Conservation (phyloP, 2,888 invertebrate species). For the Therioaphis trifolii region DNA sequence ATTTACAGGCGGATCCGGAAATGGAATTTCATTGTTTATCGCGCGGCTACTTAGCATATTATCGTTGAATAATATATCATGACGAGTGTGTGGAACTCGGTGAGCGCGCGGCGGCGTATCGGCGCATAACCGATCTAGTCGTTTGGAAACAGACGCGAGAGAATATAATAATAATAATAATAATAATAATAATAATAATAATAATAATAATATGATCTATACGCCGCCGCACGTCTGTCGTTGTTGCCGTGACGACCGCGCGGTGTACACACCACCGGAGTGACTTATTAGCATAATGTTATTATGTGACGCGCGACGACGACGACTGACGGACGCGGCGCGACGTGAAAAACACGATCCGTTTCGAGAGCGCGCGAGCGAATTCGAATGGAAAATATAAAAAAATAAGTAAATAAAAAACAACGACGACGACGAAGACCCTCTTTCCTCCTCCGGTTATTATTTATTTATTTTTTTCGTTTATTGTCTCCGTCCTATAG, state of each 20-base stretch:
- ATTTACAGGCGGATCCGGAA: conserved; percentile 51
- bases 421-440: too few relatives aligned
- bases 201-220: too few relatives aligned
- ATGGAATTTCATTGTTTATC: conserved; percentile 54
- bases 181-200: too few relatives aligned
- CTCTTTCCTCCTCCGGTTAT: too few relatives aligned
- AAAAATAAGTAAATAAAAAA: too few relatives aligned
- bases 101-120: conserved; percentile 22
- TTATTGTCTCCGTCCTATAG: conserved; percentile 34
- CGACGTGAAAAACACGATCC: conserved; percentile 27
- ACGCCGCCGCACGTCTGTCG: not conserved
- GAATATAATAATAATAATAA: too few relatives aligned
- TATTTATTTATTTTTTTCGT: too few relatives aligned
- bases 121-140: conserved; percentile 58
- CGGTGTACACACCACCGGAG: conserved; percentile 19
- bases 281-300: conserved; percentile 59
- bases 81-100: too few relatives aligned
- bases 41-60: conserved; percentile 54
- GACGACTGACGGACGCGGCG: not conserved
- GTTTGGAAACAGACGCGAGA: conserved; percentile 53
- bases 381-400: too few relatives aligned
- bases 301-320: conserved; percentile 23
- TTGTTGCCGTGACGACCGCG: conserved; percentile 50
- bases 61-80: too few relatives aligned
- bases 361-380: conserved; percentile 18